These are phyloP conservation scores for Macrostomum lignano DNA, from an alignment of 1,140 invertebrate genomes.

Conservation along the genomic window DNA sequence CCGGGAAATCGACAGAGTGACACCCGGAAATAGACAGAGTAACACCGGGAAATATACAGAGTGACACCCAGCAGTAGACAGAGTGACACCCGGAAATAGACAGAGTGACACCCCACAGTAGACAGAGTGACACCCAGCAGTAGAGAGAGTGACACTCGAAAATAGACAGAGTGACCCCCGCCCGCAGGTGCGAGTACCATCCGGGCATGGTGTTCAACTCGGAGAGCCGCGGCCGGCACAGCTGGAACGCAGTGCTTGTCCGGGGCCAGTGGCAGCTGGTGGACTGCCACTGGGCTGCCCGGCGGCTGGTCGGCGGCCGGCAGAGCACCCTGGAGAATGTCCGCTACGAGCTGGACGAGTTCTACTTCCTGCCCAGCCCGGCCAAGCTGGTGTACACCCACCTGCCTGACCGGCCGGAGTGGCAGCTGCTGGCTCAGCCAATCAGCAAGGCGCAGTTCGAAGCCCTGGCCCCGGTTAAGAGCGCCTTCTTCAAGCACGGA, in stretches of 20 bases:
- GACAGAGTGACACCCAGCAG: too few relatives aligned
- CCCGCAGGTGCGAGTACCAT: too few relatives aligned
- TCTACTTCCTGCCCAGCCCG: conserved; percentile 25
- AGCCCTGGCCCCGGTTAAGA: conserved; percentile 26
- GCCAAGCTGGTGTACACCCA: conserved; percentile 27
- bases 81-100: too few relatives aligned
- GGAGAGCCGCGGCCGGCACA: conserved; percentile 20
- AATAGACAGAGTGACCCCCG: too few relatives aligned
- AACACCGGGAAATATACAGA: too few relatives aligned
- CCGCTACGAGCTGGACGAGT: conserved; percentile 25
- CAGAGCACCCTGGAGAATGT: conserved; percentile 12
- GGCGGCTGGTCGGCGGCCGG: conserved; percentile 24
- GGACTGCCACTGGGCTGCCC: conserved; percentile 26
- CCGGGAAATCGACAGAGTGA: too few relatives aligned
- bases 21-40: too few relatives aligned
- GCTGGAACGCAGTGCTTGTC: conserved; percentile 27
- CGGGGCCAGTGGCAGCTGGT: conserved; percentile 24
- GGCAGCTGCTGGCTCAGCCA: conserved; percentile 22
- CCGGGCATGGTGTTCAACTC: conserved; percentile 25
- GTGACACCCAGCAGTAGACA: too few relatives aligned
- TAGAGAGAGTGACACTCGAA: too few relatives aligned
- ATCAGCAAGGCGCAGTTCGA: conserved; percentile 22
- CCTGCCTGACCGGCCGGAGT: conserved; percentile 22
- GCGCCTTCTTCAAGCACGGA: conserved; percentile 27
- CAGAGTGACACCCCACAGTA: too few relatives aligned